phyloP scores from a whole-genome alignment of 1,140 invertebrate genomes.

The Drosophila azteca region DNA sequence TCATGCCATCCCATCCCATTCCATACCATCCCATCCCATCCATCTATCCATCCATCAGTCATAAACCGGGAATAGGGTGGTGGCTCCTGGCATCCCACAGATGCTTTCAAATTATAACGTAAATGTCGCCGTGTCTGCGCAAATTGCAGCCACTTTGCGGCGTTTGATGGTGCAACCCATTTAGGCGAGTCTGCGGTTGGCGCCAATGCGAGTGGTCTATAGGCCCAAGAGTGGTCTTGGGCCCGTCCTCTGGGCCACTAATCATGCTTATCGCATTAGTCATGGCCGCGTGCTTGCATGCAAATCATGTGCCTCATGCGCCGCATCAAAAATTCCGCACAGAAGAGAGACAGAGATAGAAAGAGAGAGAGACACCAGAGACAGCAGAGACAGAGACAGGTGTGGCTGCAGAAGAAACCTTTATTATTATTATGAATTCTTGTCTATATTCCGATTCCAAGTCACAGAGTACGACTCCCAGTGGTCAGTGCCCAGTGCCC shows the following conservation, averaged over 20 bases:
- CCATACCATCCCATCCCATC: constrained; percentile 4
- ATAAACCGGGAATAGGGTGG: constrained; percentile 19
- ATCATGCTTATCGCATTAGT: constrained; percentile 83
- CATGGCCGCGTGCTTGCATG: constrained; percentile 73
- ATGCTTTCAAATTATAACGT: constrained; percentile 66
- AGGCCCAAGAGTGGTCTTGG: neutral
- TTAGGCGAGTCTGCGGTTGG: constrained; percentile 27
- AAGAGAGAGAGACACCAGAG: constrained; percentile 14
- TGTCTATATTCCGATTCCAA: constrained; percentile 37
- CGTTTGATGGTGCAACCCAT: constrained; percentile 10
- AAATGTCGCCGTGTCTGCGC: constrained; percentile 65
- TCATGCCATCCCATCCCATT: constrained; percentile 5
- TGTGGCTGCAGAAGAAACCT: constrained; percentile 43
- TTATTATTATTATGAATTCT: constrained; percentile 70
- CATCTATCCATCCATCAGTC: constrained; percentile 34
- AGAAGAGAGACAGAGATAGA: constrained; percentile 46
- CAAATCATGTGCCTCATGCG: constrained; percentile 75
- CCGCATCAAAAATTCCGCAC: constrained; percentile 76
- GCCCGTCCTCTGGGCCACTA: constrained; percentile 57
- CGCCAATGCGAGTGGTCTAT: neutral
- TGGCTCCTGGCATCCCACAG: constrained; percentile 1
- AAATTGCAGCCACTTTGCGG: constrained; percentile 66
- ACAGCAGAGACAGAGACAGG: constrained; percentile 20
- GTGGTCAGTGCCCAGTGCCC: neutral
- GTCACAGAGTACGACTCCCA: constrained; percentile 18